phyloP scores from a whole-genome alignment of 1,140 invertebrate genomes.

The Parapsyche elsis region DNA sequence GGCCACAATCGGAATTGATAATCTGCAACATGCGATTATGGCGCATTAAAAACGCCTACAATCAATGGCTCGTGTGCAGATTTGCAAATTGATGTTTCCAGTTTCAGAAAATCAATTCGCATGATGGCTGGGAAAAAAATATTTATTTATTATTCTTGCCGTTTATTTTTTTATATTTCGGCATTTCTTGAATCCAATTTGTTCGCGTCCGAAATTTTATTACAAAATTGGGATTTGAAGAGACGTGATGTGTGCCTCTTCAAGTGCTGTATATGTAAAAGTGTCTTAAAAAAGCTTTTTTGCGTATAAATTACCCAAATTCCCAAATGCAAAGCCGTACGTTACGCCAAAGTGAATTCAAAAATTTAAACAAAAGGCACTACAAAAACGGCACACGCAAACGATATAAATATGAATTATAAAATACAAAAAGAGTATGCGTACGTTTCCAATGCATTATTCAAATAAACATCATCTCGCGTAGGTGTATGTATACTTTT shows the following conservation, averaged over 20 bases:
- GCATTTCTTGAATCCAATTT: too few relatives aligned
- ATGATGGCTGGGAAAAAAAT: too few relatives aligned
- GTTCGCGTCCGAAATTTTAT: too few relatives aligned
- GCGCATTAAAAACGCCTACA: constrained; percentile 10
- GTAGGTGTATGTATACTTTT: too few relatives aligned
- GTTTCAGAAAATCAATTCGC: too few relatives aligned
- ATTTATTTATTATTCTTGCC: too few relatives aligned
- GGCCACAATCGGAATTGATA: not conserved
- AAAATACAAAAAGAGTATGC: not conserved
- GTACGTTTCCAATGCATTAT: not conserved
- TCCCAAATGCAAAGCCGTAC: not conserved
- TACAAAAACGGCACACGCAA: too few relatives aligned
- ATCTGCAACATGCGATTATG: constrained; percentile 8
- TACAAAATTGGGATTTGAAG: too few relatives aligned
- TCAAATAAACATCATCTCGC: not conserved
- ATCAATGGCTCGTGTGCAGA: not conserved
- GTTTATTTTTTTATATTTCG: too few relatives aligned
- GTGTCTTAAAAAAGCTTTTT: not conserved
- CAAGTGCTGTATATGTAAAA: not conserved
- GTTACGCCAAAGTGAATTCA: too few relatives aligned
- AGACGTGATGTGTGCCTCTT: too few relatives aligned
- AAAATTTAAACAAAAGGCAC: too few relatives aligned
- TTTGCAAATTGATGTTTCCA: not conserved
- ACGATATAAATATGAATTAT: constrained; percentile 3
- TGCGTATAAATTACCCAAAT: not conserved